Base-by-base conservation (phyloP, 2,888 invertebrate genomes). In the Tetragonula carbonaria region DNA sequence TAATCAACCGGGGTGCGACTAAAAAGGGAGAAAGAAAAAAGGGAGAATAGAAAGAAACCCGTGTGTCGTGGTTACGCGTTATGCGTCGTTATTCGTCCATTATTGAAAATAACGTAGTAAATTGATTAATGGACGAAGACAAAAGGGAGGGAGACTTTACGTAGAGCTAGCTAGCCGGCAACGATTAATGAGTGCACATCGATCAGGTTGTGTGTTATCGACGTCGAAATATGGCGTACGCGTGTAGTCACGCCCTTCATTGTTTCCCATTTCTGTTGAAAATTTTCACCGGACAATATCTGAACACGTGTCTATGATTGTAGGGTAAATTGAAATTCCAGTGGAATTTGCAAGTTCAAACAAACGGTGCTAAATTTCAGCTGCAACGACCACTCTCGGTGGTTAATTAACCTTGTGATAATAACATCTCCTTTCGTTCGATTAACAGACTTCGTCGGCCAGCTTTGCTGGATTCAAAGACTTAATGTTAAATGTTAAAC, bases 71-170 rank as follows among this genome's bases (percentile, higher is more conserved):
- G 23, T 71, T 18, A 45, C 8, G 45, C 45, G 45, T 45, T 8
- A 38, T 38, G 45, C 67, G 59, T 53, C 45, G 28, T 28, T 28
- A 51, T 51, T 28, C 4, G 5, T n/a, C 18, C 67, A 50, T 65
- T 67, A 72, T 67, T 75, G 67, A 68, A 70, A 70, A 70, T 74
- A 45, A 45, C 8, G 65, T 74, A 62, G 76, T 74, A 66, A 83
- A 76, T 74, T 85, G 74, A 79, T 83, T 83, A 83, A 83, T 78
- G 72, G 33, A 28, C 45, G n/a, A 71, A 75, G 38, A 55, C 21
- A 65, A 55, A 55, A 57, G 5, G 57, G 38, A 45, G 45, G 53
- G 63, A 73, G 82, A 79, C 70, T 76, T 85, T 78, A 66, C 76
- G 76, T 73, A 66, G 50, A 55, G 45, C 59, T 65, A 28, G 28